Base-by-base conservation (phyloP, 2,888 invertebrate genomes). In the Sphaerophoria rueppellii region DNA sequence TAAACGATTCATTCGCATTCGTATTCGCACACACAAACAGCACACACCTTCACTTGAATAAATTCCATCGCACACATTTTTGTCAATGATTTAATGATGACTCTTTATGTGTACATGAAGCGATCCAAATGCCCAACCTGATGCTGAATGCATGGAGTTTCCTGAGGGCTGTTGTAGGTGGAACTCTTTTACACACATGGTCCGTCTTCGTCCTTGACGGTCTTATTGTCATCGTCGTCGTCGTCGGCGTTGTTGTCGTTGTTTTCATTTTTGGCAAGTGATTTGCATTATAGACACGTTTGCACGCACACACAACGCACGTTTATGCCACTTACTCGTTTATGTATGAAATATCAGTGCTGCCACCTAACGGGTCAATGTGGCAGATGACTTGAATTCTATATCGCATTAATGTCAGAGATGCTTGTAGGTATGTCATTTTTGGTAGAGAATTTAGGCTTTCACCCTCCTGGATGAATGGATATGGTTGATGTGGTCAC, bases 221-320 rank as follows among this genome's bases (percentile, higher is more conserved):
- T 54, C 43, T 63, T 46, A 43, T 63, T 54, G 60, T 24, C 24
- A 24, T 40, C 50, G 46, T 75, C 71, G 43, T 65, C 43, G 54
- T 63, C 55, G 54, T 63, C 58, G 60, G 24, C 24, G 24, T 40
- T 40, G 40, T 40, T 43, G 46, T 75, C 71, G 43, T 65, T 54
- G 54, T 63, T 46, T 40, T 63, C 58, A 55, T 69, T 61, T 80
- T 69, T 79, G 83, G 79, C 80, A 76, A 79, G 75, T 83, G 75
- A 83, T 83, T 83, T 83, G 75, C 79, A 83, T 80, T 83, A 83
- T 83, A 76, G 79, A 80, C 83, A 83, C 83, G 83, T 83, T 80
- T 79, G 80, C 75, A 83, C 75, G 83, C 79, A 80, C 80, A 79
- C 72, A 79, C 55, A 70, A 74, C 52, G 79, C 75, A 65, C 74